phyloP scores from a whole-genome alignment of 2,797 vertebrate species.

The Sebastes cheni region DNA sequence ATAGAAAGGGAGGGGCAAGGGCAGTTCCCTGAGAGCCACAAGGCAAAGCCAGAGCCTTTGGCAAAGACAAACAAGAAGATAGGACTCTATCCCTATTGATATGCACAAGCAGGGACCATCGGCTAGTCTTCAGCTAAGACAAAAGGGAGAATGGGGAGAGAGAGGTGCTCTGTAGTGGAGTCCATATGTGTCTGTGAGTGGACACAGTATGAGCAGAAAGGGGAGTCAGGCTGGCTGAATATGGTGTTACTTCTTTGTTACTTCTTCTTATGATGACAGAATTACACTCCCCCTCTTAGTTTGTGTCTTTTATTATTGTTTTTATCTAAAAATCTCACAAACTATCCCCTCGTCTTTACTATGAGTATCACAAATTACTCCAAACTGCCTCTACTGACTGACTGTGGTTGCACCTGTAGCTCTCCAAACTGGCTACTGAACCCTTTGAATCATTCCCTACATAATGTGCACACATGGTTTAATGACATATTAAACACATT shows the following conservation, averaged over 20 bases:
- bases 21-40: slow-evolving; percentile 84
- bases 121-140: slow-evolving; percentile 82
- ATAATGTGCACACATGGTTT: slow-evolving; percentile 25
- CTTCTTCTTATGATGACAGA: slow-evolving; percentile 29
- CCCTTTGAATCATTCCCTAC: background rate
- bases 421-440: background rate
- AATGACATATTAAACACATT: slow-evolving; percentile 23
- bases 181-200: slow-evolving; percentile 78
- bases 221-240: slow-evolving; percentile 60
- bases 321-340: background rate
- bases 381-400: background rate
- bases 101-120: slow-evolving; percentile 84
- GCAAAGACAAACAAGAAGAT: slow-evolving; percentile 87
- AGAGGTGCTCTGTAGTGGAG: slow-evolving; percentile 70
- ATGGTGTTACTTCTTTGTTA: slow-evolving; percentile 75
- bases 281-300: background rate
- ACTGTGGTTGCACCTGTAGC: slow-evolving; percentile 18
- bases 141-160: slow-evolving; percentile 73
- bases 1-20: slow-evolving; percentile 74
- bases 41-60: slow-evolving; percentile 85
- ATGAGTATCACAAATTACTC: background rate
- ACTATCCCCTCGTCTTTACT: background rate
- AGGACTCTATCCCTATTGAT: slow-evolving; percentile 83
- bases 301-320: background rate
- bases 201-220: slow-evolving; percentile 78